Percentiles rank a stretch among this genome's conserved stretches.
phyloP scores from a whole-genome alignment of 2,797 vertebrate species.

The Oryzias sinensis region DNA sequence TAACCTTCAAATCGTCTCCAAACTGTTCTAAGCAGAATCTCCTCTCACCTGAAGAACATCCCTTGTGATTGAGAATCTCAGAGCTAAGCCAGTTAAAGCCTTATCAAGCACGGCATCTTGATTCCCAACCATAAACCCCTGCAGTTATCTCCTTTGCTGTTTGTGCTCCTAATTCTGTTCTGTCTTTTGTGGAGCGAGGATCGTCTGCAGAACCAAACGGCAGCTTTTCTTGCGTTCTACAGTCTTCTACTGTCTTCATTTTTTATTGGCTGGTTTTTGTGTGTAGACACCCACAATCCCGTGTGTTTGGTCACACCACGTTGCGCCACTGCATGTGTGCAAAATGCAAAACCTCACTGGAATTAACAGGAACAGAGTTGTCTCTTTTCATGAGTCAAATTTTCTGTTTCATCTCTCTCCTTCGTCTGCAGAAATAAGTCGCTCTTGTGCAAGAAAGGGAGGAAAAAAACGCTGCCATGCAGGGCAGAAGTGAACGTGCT shows the following conservation, averaged over 20 bases:
- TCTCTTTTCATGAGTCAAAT: slow-evolving; percentile 1
- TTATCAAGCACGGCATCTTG: slow-evolving; percentile 76
- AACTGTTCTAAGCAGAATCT: slow-evolving; percentile 32
- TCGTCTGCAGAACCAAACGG: slow-evolving; percentile 9
- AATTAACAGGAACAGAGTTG: slow-evolving; percentile 7
- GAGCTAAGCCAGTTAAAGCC: slow-evolving; percentile 75
- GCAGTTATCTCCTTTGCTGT: slow-evolving; percentile 48
- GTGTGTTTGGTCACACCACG: slow-evolving; percentile 10
- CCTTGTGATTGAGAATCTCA: slow-evolving; percentile 58
- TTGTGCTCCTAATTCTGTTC: slow-evolving; percentile 29
- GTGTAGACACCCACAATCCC: not conserved
- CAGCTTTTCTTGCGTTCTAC: not conserved
- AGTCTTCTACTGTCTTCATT: slow-evolving; percentile 27
- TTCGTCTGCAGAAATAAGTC: not conserved
- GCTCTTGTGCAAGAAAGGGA: not conserved
- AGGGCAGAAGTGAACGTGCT: not conserved
- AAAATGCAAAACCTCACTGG: slow-evolving; percentile 8
- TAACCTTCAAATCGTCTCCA: not conserved
- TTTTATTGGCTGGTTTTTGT: slow-evolving; percentile 9
- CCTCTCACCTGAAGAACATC: slow-evolving; percentile 68
- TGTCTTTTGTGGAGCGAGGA: slow-evolving; percentile 7
- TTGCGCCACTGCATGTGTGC: slow-evolving; percentile 16
- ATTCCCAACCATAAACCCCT: slow-evolving; percentile 64
- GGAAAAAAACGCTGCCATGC: slow-evolving; percentile 10
- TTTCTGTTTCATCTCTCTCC: slow-evolving; percentile 20